These are phyloP conservation scores for Watersipora subatra DNA, from an alignment of 1,140 invertebrate genomes.

Conservation along the genomic window DNA sequence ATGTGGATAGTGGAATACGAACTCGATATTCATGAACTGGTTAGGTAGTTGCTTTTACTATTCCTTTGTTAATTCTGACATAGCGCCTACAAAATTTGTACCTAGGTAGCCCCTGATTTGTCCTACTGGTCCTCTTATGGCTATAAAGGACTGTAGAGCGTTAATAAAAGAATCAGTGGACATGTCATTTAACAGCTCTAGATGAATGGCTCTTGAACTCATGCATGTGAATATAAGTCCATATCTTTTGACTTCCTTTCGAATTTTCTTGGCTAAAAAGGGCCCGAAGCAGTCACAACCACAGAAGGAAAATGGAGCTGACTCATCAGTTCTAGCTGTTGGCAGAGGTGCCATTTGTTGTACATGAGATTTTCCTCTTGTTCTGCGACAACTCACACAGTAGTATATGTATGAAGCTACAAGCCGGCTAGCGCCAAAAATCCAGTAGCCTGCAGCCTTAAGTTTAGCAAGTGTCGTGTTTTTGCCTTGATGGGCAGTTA, in stretches of 20 bases:
- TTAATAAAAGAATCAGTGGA: conserved; percentile 17
- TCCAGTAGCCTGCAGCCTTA: neutral
- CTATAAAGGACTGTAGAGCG: conserved; percentile 14
- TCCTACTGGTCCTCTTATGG: conserved; percentile 14
- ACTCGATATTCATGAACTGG: no score
- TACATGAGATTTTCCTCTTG: conserved; percentile 2
- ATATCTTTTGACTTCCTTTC: conserved; percentile 11
- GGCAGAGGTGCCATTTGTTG: conserved; percentile 16
- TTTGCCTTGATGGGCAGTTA: conserved; percentile 12
- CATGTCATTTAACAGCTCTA: conserved; percentile 17
- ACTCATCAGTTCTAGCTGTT: conserved; percentile 7
- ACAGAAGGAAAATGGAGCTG: conserved; percentile 13
- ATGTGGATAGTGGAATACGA: no score
- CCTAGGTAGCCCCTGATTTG: conserved; percentile 15
- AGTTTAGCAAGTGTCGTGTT: conserved; percentile 10
- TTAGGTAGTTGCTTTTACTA: no score
- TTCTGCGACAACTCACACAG: conserved; percentile 12
- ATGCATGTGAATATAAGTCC: conserved; percentile 17
- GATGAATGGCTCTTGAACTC: conserved; percentile 12
- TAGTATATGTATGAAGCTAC: conserved; percentile 7
- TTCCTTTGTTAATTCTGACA: no score
- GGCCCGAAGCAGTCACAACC: conserved; percentile 17
- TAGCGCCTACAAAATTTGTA: conserved; percentile 19
- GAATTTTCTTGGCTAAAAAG: conserved; percentile 6
- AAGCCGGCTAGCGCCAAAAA: neutral